Conservation (phyloP, 2,113 vertebrate genomes). For the Dasypus novemcinctus region DNA sequence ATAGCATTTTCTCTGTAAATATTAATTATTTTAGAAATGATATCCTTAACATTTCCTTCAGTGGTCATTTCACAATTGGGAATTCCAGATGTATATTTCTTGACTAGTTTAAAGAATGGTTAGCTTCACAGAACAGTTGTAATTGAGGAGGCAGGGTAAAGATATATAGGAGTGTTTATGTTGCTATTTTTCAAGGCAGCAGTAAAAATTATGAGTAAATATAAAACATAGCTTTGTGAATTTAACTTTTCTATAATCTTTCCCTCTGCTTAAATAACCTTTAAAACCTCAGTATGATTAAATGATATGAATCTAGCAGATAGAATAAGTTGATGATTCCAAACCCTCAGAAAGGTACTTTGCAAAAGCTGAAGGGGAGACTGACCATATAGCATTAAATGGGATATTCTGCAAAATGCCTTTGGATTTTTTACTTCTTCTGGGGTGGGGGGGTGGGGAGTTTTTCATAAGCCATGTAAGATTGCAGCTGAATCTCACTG, state of each 20-base stretch:
- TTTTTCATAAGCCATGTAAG: background rate
- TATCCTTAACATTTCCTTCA: background rate
- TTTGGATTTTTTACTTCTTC: background rate
- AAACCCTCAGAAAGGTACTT: background rate
- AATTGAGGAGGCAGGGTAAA: background rate
- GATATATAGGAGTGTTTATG: background rate
- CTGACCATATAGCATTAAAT: background rate
- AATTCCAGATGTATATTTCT: background rate
- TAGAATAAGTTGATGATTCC: background rate
- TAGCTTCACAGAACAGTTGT: background rate
- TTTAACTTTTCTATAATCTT: background rate
- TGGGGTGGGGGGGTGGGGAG: no score
- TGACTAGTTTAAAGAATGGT: background rate
- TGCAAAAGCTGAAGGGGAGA: background rate
- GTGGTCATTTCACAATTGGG: background rate
- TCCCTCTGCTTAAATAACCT: background rate
- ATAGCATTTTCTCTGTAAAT: background rate
- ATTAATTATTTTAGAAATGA: slow-evolving; percentile 10
- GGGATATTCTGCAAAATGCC: background rate
- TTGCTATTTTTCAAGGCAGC: background rate
- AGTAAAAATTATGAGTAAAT: slow-evolving; percentile 42
- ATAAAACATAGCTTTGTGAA: background rate
- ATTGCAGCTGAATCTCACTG: background rate
- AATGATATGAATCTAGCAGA: background rate
- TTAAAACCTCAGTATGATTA: background rate